Evolutionary conservation across 2,797 vertebrate species (phyloP), one percentile per base, ranked within the genome.

Genomic region (Paratrypauchen microcephalus): DNA sequence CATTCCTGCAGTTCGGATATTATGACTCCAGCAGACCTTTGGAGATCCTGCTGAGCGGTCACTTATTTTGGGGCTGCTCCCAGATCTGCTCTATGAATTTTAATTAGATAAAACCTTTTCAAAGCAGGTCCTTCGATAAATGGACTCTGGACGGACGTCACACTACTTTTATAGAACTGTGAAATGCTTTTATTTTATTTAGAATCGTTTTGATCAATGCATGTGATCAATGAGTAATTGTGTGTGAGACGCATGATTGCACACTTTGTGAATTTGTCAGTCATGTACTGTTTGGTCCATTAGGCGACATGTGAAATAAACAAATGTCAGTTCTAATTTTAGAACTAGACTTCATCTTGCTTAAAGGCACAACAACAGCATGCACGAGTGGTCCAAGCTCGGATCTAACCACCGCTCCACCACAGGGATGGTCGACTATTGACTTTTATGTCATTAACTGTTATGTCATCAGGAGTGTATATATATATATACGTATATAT

Each of bases 1-100:
- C 74, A 41, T 58, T 76, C 72, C 71, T 5, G 23, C 78, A 78
- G 82, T 79, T 78, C 73, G 72, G 72, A 78, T 82, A 81, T 89
- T 84, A 87, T 86, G 78, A 88, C 68, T 66, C 76, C 80, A 76
- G 73, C 70, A 75, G 80, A 76, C 71, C 71, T 83, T 82, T 71
- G 50, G 60, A 78, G 76, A 72, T 73, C 54, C 56, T 21, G n/a
- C 55, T 70, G 63, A 84, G 71, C 24, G 12, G 66, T 71, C 74
- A 81, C 65, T 81, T 86, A 79, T 86, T 79, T 78, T 60, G 52
- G 70, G 74, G 55, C 56, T 61, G 47, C 21, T 79, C 76, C 77
- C 76, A 68, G 73, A 75, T 63, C 58, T 73, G 45, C 4, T 19
- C 56, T 18, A 59, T 77, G 72, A 80, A 77, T 83, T 59, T 78